Evolutionary conservation across 1,140 invertebrate genomes (phyloP).

Genomic region (Diachasmimorpha longicaudata): DNA sequence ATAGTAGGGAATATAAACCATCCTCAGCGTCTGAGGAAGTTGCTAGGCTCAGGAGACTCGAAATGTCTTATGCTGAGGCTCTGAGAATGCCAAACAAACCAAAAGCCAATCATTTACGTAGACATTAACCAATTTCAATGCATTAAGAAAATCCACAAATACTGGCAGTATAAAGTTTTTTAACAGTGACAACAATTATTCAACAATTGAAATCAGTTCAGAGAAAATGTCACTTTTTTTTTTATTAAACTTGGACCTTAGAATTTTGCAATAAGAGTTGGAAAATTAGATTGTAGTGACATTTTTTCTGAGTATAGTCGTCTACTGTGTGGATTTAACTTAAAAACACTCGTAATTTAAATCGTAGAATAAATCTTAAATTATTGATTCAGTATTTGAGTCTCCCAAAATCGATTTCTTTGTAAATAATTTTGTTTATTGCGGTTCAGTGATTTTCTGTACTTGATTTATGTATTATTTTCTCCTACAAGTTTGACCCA

Average conservation of each 20-base stretch:
- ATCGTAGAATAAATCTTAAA: neutral
- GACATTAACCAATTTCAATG: slow-evolving; percentile 31
- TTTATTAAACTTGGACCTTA: neutral
- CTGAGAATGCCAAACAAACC: slow-evolving; percentile 72
- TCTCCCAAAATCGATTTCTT: slow-evolving; percentile 21
- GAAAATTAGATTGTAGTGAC: neutral
- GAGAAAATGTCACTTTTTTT: slow-evolving; percentile 13
- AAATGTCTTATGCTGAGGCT: slow-evolving; percentile 84
- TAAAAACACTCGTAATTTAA: neutral
- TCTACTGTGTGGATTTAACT: neutral
- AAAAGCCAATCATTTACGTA: slow-evolving; percentile 44
- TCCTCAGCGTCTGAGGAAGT: slow-evolving; percentile 81
- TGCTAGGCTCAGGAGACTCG: slow-evolving; percentile 78
- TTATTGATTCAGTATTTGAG: slow-evolving; percentile 33
- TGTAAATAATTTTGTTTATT: slow-evolving; percentile 14
- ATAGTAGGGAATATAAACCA: slow-evolving; percentile 69
- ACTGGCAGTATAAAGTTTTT: neutral
- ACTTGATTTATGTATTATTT: neutral
- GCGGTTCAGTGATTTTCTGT: neutral
- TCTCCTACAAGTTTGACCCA: neutral
- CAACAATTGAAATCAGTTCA: too few relatives aligned
- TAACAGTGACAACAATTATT: neutral
- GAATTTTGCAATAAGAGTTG: too few relatives aligned
- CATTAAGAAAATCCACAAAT: neutral
- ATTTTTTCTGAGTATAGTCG: slow-evolving; percentile 3